Evolutionary conservation across 2,888 invertebrate genomes (phyloP).

Genomic region (Dione juno): DNA sequence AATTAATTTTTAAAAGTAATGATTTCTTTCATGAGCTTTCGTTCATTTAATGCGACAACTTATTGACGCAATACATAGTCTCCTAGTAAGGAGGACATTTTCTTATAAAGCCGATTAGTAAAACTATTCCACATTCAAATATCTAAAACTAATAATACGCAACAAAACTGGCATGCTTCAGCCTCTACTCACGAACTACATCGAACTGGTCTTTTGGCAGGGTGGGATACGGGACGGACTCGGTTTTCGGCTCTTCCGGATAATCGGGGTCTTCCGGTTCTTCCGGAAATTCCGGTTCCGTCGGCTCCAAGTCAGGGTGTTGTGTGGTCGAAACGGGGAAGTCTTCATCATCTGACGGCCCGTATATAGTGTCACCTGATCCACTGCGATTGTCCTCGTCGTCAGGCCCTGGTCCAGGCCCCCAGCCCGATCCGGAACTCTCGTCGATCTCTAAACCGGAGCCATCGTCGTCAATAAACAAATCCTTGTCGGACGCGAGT

Average conservation of each 20-base stretch:
- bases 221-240: slow-evolving; percentile 53
- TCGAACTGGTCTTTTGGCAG: slow-evolving; percentile 62
- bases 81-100: no score
- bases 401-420: slow-evolving; percentile 87
- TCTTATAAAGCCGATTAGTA: no score
- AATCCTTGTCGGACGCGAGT: slow-evolving; percentile 82
- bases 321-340: slow-evolving; percentile 48
- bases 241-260: slow-evolving; percentile 45
- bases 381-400: slow-evolving; percentile 86
- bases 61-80: no score
- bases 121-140: slow-evolving; percentile 39
- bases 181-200: slow-evolving; percentile 82
- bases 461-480: slow-evolving; percentile 90
- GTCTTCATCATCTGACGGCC: slow-evolving; percentile 78
- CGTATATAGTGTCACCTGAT: slow-evolving; percentile 71
- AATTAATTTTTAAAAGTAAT: background rate
- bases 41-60: background rate
- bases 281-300: slow-evolving; percentile 43
- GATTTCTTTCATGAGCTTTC: no score
- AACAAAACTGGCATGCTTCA: slow-evolving; percentile 80
- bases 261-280: slow-evolving; percentile 34
- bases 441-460: slow-evolving; percentile 91
- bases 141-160: slow-evolving; percentile 55
- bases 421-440: slow-evolving; percentile 93
- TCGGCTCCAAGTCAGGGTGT: slow-evolving; percentile 11